phyloP scores from a whole-genome alignment of 2,797 vertebrate genomes.

The Babyrousa celebensis region DNA sequence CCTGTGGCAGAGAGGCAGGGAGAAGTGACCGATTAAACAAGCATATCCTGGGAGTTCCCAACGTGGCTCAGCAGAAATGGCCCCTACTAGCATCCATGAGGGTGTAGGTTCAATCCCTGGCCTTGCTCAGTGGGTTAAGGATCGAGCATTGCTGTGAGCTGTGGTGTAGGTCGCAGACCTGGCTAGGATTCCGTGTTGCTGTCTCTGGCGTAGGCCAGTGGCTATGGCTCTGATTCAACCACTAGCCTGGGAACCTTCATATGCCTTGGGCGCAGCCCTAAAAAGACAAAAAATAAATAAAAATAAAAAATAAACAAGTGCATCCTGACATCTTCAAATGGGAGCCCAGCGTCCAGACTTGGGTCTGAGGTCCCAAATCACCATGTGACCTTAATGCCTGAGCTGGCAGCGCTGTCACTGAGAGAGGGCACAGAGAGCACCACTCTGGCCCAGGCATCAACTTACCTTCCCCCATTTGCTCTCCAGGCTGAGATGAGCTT shows the following conservation, averaged over 20 bases:
- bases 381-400: neutral
- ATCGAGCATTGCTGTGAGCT: no score
- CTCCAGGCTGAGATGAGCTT: neutral
- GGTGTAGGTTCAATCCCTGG: no score
- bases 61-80: no score
- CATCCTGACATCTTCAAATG: neutral
- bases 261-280: no score
- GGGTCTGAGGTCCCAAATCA: neutral
- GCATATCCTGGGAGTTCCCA: neutral
- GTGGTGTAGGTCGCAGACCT: no score
- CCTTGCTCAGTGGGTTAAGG: no score
- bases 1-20: neutral
- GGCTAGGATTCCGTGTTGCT: no score
- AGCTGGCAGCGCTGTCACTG: neutral
- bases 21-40: neutral
- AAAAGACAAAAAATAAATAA: no score
- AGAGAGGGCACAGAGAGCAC: neutral
- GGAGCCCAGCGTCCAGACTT: neutral
- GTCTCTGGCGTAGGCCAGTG: no score
- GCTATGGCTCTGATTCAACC: no score
- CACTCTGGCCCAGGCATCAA: neutral
- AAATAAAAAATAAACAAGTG: neutral
- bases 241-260: no score
- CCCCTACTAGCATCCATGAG: no score
- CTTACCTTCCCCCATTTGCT: neutral